phyloP scores from a whole-genome alignment of 2,888 invertebrate species.

The Leucoma salicis region DNA sequence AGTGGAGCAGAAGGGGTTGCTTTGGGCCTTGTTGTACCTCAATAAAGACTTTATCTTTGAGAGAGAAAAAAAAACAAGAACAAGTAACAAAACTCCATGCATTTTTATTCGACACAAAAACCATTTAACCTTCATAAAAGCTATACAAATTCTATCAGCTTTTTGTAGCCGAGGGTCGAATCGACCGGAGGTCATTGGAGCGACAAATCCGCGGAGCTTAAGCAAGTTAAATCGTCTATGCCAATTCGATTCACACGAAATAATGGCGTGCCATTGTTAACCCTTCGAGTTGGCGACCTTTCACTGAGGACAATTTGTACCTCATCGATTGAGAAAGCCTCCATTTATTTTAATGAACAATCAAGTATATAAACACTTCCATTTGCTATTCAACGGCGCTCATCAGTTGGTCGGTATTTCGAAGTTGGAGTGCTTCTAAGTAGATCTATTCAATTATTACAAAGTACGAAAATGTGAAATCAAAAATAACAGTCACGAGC shows the following conservation, averaged over 20 bases:
- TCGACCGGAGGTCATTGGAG: slow-evolving; percentile 36
- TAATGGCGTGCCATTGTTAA: slow-evolving; percentile 56
- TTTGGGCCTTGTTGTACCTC: too few species aligned
- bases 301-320: slow-evolving; percentile 35
- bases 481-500: too few species aligned
- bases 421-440: too few species aligned
- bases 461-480: too few species aligned
- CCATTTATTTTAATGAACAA: slow-evolving; percentile 35
- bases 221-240: slow-evolving; percentile 62
- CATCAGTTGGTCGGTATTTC: background rate
- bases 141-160: slow-evolving; percentile 43
- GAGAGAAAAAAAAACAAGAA: slow-evolving; percentile 8
- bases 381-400: slow-evolving; percentile 10
- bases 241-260: slow-evolving; percentile 59
- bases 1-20: too few species aligned
- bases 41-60: slow-evolving; percentile 3
- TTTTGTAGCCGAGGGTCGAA: slow-evolving; percentile 39
- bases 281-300: slow-evolving; percentile 38
- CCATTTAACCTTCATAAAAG: slow-evolving; percentile 37
- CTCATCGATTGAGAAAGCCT: slow-evolving; percentile 30
- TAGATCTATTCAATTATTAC: too few species aligned
- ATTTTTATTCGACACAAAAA: slow-evolving; percentile 40
- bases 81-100: too few species aligned
- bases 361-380: slow-evolving; percentile 29
- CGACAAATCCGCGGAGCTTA: slow-evolving; percentile 50